These are phyloP conservation scores for Chiloscyllium punctatum DNA, from an alignment of 2,797 vertebrate species.

Conservation along the genomic window DNA sequence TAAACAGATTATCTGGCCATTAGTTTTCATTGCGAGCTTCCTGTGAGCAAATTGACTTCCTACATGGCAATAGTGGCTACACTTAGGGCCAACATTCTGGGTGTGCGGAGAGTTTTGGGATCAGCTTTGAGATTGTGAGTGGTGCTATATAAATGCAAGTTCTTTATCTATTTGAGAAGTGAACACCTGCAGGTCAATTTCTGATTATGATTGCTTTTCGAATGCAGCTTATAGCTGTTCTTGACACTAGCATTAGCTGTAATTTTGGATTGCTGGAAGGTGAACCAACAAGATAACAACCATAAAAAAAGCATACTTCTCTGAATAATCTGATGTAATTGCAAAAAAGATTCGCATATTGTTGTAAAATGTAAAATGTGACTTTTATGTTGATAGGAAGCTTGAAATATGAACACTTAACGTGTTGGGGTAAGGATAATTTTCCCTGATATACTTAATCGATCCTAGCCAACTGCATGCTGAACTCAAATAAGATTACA, in stretches of 20 bases:
- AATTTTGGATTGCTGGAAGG: neutral
- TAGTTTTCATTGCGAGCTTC: neutral
- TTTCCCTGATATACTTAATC: neutral
- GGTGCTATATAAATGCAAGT: neutral
- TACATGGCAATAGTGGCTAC: neutral
- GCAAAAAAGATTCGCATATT: neutral
- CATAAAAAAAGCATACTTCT: neutral
- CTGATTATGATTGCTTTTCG: neutral
- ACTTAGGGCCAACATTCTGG: neutral
- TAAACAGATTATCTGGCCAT: neutral
- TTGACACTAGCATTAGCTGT: neutral
- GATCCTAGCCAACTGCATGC: neutral
- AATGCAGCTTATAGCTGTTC: neutral
- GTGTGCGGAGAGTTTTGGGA: neutral
- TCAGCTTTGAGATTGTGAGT: neutral
- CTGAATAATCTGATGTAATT: neutral
- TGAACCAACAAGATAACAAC: neutral
- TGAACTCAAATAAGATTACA: neutral
- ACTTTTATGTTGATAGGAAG: conserved; percentile 19
- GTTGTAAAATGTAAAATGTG: conserved; percentile 9
- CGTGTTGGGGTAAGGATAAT: conserved; percentile 11
- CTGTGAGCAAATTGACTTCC: neutral
- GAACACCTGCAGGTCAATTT: neutral
- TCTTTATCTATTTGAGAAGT: neutral
- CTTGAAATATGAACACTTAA: conserved; percentile 27